Evolutionary conservation across 2,888 invertebrate species (phyloP).

Genomic region (Drosophila hamatofila): DNA sequence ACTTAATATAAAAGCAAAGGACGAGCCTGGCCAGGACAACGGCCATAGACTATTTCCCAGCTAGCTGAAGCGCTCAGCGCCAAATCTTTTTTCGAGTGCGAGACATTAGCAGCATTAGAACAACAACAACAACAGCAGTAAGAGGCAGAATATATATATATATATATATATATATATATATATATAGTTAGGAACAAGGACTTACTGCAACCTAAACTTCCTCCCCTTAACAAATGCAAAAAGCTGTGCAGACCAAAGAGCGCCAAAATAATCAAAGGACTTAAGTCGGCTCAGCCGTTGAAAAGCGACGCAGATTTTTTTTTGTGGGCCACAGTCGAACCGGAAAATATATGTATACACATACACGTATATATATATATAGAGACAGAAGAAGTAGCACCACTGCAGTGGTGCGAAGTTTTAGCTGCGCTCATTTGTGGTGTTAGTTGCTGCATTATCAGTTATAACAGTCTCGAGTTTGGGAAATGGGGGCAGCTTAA

Average conservation of each 20-base stretch:
- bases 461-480: background rate
- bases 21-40: constrained; percentile 55
- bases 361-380: background rate
- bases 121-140: constrained; percentile 58
- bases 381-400: background rate
- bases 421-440: constrained; percentile 2
- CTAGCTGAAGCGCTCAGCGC: constrained; percentile 51
- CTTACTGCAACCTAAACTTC: constrained; percentile 33
- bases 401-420: constrained; percentile 5
- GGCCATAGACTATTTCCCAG: constrained; percentile 63
- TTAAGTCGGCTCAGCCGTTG: constrained; percentile 68
- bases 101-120: constrained; percentile 79
- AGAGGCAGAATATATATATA: constrained; percentile 8
- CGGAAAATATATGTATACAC: background rate
- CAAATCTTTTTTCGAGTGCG: constrained; percentile 76
- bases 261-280: constrained; percentile 79
- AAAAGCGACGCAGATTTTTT: constrained; percentile 50
- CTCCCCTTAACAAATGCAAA: constrained; percentile 32
- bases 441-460: constrained; percentile 18
- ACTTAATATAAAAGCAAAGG: constrained; percentile 84
- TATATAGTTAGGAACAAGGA: constrained; percentile 32
- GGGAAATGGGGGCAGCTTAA: constrained; percentile 2
- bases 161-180: constrained; percentile 5
- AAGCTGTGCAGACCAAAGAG: constrained; percentile 42
- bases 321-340: background rate